Conservation (phyloP, 2,113 vertebrate species). For the Glaucidium brasilianum region DNA sequence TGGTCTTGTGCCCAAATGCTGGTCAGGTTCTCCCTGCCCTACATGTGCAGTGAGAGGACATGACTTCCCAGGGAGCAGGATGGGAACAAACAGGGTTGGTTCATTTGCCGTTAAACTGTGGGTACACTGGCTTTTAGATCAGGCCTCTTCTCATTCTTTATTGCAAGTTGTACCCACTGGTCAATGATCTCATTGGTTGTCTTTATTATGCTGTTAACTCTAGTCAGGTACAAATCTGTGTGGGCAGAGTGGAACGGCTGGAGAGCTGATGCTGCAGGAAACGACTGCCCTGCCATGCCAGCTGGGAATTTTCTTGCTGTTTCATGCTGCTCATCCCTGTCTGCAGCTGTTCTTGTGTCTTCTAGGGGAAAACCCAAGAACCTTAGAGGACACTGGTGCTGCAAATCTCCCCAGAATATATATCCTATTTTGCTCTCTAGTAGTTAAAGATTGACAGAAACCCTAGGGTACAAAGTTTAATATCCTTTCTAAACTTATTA, state of each 20-base stretch:
- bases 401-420: accelerated
- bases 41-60: accelerated
- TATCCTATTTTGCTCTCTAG: not conserved
- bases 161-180: not conserved
- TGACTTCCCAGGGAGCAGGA: not conserved
- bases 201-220: not conserved
- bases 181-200: not conserved
- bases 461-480: not conserved
- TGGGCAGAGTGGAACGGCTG: not conserved
- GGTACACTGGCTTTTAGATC: not conserved
- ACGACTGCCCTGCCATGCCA: not conserved
- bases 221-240: not conserved
- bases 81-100: not conserved
- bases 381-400: not conserved
- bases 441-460: not conserved
- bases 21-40: not conserved
- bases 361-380: not conserved
- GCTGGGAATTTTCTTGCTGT: not conserved
- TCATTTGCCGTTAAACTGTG: not conserved
- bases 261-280: not conserved
- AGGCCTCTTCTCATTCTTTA: not conserved
- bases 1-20: not conserved
- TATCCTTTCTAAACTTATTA: not conserved
- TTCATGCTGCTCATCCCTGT: not conserved
- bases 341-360: not conserved